These are phyloP conservation scores for Panulirus ornatus DNA, from an alignment of 1,140 invertebrate genomes.

Conservation along the genomic window DNA sequence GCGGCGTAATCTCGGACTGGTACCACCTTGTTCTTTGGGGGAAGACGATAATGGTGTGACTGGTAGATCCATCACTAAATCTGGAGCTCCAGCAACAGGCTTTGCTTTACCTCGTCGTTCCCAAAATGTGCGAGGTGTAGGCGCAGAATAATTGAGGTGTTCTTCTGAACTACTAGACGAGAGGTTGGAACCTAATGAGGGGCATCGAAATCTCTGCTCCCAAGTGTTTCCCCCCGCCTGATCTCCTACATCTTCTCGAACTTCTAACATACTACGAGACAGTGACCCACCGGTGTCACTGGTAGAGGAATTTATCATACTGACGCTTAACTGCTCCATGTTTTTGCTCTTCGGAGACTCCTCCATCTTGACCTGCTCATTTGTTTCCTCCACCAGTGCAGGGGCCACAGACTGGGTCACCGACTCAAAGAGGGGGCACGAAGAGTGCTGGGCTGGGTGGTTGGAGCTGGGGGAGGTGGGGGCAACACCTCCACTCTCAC, in stretches of 20 bases:
- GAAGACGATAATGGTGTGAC: constrained; percentile 77
- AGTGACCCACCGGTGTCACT: constrained; percentile 40
- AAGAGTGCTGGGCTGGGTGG: constrained; percentile 43
- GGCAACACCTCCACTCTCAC: constrained; percentile 64
- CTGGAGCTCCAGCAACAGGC: constrained; percentile 81
- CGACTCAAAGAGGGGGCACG: constrained; percentile 59
- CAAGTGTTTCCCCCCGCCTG: constrained; percentile 28
- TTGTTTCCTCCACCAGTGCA: constrained; percentile 64
- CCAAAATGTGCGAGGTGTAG: constrained; percentile 71
- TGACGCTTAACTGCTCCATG: constrained; percentile 64
- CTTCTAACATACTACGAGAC: constrained; percentile 40
- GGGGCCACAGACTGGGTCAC: constrained; percentile 70
- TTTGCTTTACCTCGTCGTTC: constrained; percentile 76
- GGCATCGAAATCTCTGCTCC: constrained; percentile 51
- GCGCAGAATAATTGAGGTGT: constrained; percentile 56
- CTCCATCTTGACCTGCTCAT: constrained; percentile 58
- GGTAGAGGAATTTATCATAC: constrained; percentile 36
- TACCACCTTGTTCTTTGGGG: constrained; percentile 79
- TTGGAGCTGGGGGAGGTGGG: constrained; percentile 57
- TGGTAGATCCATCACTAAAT: constrained; percentile 93
- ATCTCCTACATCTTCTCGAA: constrained; percentile 38
- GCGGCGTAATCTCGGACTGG: constrained; percentile 61
- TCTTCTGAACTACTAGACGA: constrained; percentile 74
- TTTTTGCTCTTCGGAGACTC: constrained; percentile 66
- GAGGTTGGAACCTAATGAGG: constrained; percentile 63